Conservation (phyloP, 2,797 vertebrate genomes). For the Propithecus deckenii region DNA sequence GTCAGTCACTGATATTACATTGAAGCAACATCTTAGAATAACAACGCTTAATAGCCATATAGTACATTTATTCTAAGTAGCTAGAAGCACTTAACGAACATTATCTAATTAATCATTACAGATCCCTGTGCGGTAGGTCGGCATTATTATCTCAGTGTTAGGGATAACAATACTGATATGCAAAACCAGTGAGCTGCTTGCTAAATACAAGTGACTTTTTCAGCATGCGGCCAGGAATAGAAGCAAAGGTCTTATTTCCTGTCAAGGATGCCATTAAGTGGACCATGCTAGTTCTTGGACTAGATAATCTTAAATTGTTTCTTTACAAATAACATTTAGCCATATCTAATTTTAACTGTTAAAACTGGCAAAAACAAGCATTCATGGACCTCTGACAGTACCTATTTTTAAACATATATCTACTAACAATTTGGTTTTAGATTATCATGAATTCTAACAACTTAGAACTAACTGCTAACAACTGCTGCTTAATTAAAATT, state of each 20-base stretch:
- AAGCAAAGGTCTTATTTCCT: neutral
- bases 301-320: constrained; percentile 11
- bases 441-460: neutral
- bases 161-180: neutral
- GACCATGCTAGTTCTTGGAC: neutral
- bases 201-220: neutral
- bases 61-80: constrained; percentile 66
- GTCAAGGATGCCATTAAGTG: neutral
- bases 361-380: neutral
- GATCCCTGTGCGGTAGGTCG: constrained; percentile 7
- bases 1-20: constrained; percentile 29
- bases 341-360: neutral
- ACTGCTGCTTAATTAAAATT: constrained; percentile 36
- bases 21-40: constrained; percentile 61
- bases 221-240: neutral
- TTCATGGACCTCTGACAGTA: neutral
- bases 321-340: neutral
- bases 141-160: constrained; percentile 50
- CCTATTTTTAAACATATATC: neutral
- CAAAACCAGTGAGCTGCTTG: neutral
- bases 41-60: constrained; percentile 33
- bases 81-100: constrained; percentile 58
- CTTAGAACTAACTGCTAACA: neutral
- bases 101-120: constrained; percentile 69
- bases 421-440: neutral